Evolutionary conservation across 2,888 invertebrate species (phyloP).

Genomic region (Agonopterix heracliana): DNA sequence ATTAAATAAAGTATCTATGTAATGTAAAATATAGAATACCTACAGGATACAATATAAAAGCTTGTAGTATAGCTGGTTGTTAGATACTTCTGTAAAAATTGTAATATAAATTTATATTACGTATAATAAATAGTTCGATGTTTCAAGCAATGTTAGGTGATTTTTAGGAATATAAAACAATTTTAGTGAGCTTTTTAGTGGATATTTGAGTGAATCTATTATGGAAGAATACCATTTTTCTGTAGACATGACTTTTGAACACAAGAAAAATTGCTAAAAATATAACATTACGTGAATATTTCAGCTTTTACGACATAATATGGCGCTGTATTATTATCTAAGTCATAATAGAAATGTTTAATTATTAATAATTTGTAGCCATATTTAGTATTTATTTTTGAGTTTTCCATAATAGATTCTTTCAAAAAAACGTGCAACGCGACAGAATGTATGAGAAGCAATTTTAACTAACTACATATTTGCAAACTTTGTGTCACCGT

Average conservation of each 20-base stretch:
- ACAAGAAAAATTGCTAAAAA: no score
- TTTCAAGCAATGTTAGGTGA: conserved; percentile 53
- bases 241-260: no score
- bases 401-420: neutral
- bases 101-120: conserved; percentile 23
- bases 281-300: no score
- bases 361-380: neutral
- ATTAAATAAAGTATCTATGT: neutral
- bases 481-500: conserved; percentile 19
- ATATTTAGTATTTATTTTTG: neutral
- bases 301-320: no score
- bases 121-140: conserved; percentile 31
- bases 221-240: conserved; percentile 9
- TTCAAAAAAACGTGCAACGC: conserved; percentile 2
- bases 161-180: conserved; percentile 24
- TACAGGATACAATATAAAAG: conserved; percentile 1
- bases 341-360: neutral
- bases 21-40: neutral
- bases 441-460: neutral
- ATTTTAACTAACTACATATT: neutral
- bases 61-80: conserved; percentile 38
- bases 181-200: conserved; percentile 41
- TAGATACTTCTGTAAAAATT: conserved; percentile 36
- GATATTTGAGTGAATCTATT: conserved; percentile 34
- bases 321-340: no score